Percentiles rank a stretch among this genome's conserved stretches.
phyloP scores from a whole-genome alignment of 1,140 invertebrate species.

The Hylyphantes graminicola region DNA sequence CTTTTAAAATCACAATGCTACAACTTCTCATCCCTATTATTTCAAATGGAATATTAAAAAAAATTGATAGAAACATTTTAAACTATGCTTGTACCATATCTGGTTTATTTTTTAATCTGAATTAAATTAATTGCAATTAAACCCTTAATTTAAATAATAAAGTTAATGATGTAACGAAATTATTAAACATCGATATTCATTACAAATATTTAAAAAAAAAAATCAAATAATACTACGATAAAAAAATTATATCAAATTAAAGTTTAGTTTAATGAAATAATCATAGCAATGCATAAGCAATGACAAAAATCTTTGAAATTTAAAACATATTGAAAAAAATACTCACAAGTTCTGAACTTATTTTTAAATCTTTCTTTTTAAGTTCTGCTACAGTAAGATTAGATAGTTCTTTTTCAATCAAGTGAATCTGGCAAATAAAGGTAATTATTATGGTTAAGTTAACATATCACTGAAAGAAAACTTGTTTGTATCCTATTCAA shows the following conservation, averaged over 20 bases:
- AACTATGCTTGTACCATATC: background rate
- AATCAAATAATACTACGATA: too few relatives aligned
- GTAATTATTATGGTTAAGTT: background rate
- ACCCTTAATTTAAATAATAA: background rate
- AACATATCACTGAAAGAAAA: too few relatives aligned
- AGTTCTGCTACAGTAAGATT: conserved; percentile 61
- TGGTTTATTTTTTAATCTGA: background rate
- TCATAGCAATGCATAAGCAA: too few relatives aligned
- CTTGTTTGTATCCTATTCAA: too few relatives aligned
- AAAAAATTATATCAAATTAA: too few relatives aligned
- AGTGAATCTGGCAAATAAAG: conserved; percentile 50
- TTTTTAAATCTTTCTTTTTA: conserved; percentile 61
- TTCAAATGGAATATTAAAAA: background rate
- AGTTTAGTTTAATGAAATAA: too few relatives aligned
- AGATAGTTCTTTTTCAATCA: conserved; percentile 62
- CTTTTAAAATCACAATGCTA: background rate
- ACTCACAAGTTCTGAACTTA: conserved; percentile 56
- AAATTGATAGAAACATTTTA: background rate
- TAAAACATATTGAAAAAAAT: background rate
- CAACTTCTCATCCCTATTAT: background rate
- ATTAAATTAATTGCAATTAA: background rate
- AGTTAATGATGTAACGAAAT: background rate
- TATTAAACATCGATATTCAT: background rate
- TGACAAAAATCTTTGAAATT: too few relatives aligned
- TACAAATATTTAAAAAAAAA: background rate